Percentiles rank a stretch among this genome's conserved stretches.
Evolutionary conservation across 2,113 vertebrate species (phyloP).

Genomic region (Brachyistius frenatus): DNA sequence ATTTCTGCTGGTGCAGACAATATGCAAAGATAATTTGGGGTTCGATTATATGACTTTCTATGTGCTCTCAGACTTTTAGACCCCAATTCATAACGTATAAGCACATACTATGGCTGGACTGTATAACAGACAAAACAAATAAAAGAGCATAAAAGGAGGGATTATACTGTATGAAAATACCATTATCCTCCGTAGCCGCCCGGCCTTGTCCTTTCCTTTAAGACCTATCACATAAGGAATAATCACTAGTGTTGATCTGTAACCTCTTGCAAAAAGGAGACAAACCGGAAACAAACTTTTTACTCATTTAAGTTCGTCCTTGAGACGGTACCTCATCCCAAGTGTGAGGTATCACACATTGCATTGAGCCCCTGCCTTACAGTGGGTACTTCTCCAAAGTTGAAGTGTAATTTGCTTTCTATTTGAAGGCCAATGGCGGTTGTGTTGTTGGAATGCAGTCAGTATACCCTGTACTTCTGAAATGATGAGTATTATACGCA

Average conservation of each 20-base stretch:
- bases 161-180: slow-evolving; percentile 20
- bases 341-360: slow-evolving; percentile 17
- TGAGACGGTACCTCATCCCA: slow-evolving; percentile 27
- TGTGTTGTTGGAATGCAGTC: slow-evolving; percentile 31
- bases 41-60: neutral
- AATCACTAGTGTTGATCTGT: slow-evolving; percentile 23
- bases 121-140: slow-evolving; percentile 23
- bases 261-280: slow-evolving; percentile 6
- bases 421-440: slow-evolving; percentile 25
- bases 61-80: neutral
- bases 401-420: slow-evolving; percentile 42
- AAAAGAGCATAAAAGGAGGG: slow-evolving; percentile 30
- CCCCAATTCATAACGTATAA: neutral
- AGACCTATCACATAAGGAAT: slow-evolving; percentile 18
- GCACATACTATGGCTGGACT: neutral
- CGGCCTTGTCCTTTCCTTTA: slow-evolving; percentile 7
- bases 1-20: too few species aligned
- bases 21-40: too few species aligned
- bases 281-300: slow-evolving; percentile 28
- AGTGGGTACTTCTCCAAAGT: slow-evolving; percentile 30
- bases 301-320: slow-evolving; percentile 38
- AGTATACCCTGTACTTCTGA: slow-evolving; percentile 12
- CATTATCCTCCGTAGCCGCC: slow-evolving; percentile 13
- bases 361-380: neutral
- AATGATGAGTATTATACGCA: slow-evolving; percentile 42